These are phyloP conservation scores for Coregonus clupeaformis DNA, from an alignment of 2,113 vertebrate species.

Conservation along the genomic window DNA sequence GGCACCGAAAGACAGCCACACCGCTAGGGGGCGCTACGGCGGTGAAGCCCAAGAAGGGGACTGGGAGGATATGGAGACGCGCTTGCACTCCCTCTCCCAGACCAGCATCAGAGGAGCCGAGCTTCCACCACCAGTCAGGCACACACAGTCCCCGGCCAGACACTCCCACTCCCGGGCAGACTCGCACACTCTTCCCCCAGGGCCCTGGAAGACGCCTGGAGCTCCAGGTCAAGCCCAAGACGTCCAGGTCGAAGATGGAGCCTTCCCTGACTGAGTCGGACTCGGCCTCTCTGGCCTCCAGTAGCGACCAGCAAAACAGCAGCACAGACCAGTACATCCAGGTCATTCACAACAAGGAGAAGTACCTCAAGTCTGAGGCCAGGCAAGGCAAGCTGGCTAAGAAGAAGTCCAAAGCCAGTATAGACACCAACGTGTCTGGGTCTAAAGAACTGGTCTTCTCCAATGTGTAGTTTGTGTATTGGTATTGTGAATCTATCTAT, in stretches of 20 bases:
- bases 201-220: conserved; percentile 54
- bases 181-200: conserved; percentile 29
- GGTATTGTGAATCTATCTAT: background rate
- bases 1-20: conserved; percentile 52
- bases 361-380: conserved; percentile 67
- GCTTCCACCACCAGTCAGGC: conserved; percentile 25
- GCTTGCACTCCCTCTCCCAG: conserved; percentile 54
- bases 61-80: conserved; percentile 56
- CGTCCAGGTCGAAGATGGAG: conserved; percentile 68
- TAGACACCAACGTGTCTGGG: conserved; percentile 63
- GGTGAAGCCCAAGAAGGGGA: conserved; percentile 62
- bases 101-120: conserved; percentile 62
- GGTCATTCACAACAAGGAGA: conserved; percentile 81
- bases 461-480: conserved; percentile 68
- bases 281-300: conserved; percentile 84
- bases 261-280: conserved; percentile 84
- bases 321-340: conserved; percentile 87
- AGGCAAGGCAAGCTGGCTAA: conserved; percentile 66
- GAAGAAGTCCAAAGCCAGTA: conserved; percentile 72
- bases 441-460: conserved; percentile 84
- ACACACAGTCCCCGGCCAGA: conserved; percentile 46
- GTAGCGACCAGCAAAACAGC: conserved; percentile 89
- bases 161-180: conserved; percentile 31
- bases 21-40: conserved; percentile 43
- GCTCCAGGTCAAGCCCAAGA: conserved; percentile 71